Base-by-base conservation (phyloP, 37 sponge, comb jelly and placozoan genomes). In the Agelas oroides region DNA sequence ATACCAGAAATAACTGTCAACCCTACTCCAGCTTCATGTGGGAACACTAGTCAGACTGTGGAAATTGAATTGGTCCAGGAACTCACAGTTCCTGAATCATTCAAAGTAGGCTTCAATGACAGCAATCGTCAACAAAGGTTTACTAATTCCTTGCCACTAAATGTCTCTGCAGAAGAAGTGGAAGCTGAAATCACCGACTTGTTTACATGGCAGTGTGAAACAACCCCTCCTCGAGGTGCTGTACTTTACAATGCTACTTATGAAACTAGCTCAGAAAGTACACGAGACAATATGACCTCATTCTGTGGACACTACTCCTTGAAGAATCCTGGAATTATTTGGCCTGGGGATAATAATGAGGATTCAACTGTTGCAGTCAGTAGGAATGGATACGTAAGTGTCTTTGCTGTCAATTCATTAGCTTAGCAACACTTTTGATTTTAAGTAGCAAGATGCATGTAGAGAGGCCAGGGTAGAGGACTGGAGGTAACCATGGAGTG, bases 261-360 rank as follows among this genome's bases (percentile, higher is more conserved):
- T 32, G 30, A 55, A 3, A 17, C 19, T 19, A 46, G 53, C 20
- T 17, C 1, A 34, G 80, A 57, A n/a, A n/a, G n/a, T n/a, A n/a
- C n/a, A 14, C 61, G 32, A 28, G 57, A 59, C 5, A 82, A 78
- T 61, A 75, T 15, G 16, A 77, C 62, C 19, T 67, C 94, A 20
- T 86, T 74, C 40, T 93, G 94, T 86, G 94, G 94, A 20, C 62
- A 80, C 20, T 71, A 86, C 54, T 85, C 91, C 3, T 19, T 68
- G 24, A 35, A 32, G 24, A 92, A 71, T 19, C 92, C 92, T n/a
- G 13, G 62, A n/a, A 31, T 11, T 52, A 33, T 92, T 6, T 92
- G 63, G 63, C 14, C n/a, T n/a, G n/a, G 5, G 39, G 14, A 14
- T 17, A 52, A 30, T 28, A 27, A 20, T 3, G n/a, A n/a, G n/a